Base-by-base conservation (phyloP, 2,888 invertebrate species). In the Sialis lutaria region DNA sequence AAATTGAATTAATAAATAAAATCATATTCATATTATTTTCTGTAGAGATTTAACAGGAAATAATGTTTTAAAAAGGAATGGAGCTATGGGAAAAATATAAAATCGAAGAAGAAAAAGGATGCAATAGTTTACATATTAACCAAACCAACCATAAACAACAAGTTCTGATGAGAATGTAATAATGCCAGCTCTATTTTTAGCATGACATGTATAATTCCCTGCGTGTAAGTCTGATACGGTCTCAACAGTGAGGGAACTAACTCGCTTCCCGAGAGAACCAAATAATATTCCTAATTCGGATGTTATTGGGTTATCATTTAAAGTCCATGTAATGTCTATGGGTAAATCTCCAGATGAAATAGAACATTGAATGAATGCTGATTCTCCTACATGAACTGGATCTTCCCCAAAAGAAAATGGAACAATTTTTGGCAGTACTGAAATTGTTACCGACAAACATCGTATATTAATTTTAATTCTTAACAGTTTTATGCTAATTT, bases 331-430 rank as follows among this genome's bases (percentile, higher is more conserved):
- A 49, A 89, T 81, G 53, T 74, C 73, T 49, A 89, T 67, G 8
- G 88, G 88, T 51, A 79, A 52, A 62, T 89, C 88, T 33, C 88
- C 86, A 62, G 82, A 81, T 54, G 72, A 75, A 30, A 81, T 81
- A 39, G 77, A 74, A 61, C 86, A 87, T 46, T 46, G 46, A 51
- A 58, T 50, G 2, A 58, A 55, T 6, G 57, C 56, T 37, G 58
- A 54, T 22, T 63, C 62, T 1, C 60, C 60, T 4, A 58, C 55
- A 52, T 64, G 60, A 42, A 74, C 69, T 45, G 76, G 70, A 52
- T 79, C 77, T 52, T 82, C 81, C 52, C 82, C 83, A 61, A 84
- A 85, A 57, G 77, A 74, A 58, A 85, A 85, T 53, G 80, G 76
- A 56, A 78, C 75, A 57, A 87, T 81, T 73, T 84, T 82, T 53